Percentiles rank a stretch among this genome's conserved stretches.
These are phyloP conservation scores for Tachysurus vachellii DNA, from an alignment of 2,113 vertebrate species.

Conservation along the genomic window DNA sequence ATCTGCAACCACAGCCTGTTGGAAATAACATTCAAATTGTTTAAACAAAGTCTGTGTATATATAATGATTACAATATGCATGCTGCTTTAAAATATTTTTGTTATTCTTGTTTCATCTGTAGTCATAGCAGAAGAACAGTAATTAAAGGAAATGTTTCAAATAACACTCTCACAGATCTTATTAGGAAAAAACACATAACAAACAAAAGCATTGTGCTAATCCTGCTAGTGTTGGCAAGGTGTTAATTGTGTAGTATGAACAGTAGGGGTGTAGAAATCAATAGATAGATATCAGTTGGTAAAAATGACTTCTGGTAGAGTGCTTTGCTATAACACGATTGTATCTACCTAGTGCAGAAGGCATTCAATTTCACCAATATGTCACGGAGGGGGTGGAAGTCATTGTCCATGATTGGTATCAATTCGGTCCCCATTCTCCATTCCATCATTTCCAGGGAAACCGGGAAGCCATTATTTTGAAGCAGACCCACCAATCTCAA, in stretches of 20 bases:
- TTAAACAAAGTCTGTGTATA: background rate
- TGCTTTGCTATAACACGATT: background rate
- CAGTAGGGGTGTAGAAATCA: background rate
- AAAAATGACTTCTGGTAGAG: conserved; percentile 12
- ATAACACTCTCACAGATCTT: conserved; percentile 31
- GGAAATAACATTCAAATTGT: background rate
- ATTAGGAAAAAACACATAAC: conserved; percentile 10
- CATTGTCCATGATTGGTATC: background rate
- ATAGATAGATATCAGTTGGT: background rate
- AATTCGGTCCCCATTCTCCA: conserved; percentile 37
- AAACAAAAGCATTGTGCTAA: conserved; percentile 2
- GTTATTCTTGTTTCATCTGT: conserved; percentile 36
- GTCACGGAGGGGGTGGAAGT: background rate
- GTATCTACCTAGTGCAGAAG: conserved; percentile 39
- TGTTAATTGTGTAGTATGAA: background rate
- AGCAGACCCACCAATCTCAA: background rate
- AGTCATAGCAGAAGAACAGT: conserved; percentile 41
- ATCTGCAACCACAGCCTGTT: background rate
- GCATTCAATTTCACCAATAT: conserved; percentile 53
- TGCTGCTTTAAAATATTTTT: conserved; percentile 4
- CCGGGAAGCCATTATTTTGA: background rate
- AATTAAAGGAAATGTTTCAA: conserved; percentile 60
- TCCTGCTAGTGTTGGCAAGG: background rate
- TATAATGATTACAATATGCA: background rate
- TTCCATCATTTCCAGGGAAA: conserved; percentile 26